Base-by-base conservation (phyloP, 2,797 vertebrate species). In the Myotis planiceps region DNA sequence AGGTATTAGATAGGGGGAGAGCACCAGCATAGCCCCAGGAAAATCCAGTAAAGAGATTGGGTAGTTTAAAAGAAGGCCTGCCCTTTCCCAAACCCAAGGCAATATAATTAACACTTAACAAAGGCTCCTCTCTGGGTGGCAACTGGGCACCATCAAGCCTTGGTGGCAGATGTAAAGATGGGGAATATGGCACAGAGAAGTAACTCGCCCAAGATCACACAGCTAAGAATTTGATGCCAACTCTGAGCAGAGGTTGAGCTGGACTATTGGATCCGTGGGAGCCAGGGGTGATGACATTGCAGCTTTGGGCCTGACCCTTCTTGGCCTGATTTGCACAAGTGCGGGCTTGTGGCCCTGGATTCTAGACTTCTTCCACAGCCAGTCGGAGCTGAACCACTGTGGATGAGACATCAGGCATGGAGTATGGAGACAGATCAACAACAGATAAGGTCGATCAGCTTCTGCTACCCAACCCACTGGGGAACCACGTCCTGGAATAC, bases 381-480 rank as follows among this genome's bases (percentile, higher is more conserved):
- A 53, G 74, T 53, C 1, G 19, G 47, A 25, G n/a, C 12, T 51
- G n/a, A 53, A 34, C 21, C n/a, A 14, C 8, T 6, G 6, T 76
- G 74, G n/a, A 25, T 34, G 19, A 53, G n/a, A 15, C 12, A 23
- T 7, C 10, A 15, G 74, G n/a, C n/a, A 47, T 75, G 29, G 16
- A 32, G 18, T 23, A 34, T 25, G 47, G 6, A n/a, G 21, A 13
- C 49, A 25, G 21, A 53, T 34, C 47, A 6, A 76, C 49, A 53
- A 34, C 13, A 13, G 16, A 66, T n/a, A 34, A 32, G 8, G n/a
- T 66, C 16, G 0, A 66, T 12, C 74, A 76, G 19, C 12, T 76
- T 51, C n/a, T 53, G 49, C n/a, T 76, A 23, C 12, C 2, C 1
- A n/a, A 32, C 21, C 3, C 1, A 0, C 49, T n/a, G 19, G n/a